Base-by-base conservation (phyloP, 2,797 vertebrate species). In the Lutjanus argentimaculatus region DNA sequence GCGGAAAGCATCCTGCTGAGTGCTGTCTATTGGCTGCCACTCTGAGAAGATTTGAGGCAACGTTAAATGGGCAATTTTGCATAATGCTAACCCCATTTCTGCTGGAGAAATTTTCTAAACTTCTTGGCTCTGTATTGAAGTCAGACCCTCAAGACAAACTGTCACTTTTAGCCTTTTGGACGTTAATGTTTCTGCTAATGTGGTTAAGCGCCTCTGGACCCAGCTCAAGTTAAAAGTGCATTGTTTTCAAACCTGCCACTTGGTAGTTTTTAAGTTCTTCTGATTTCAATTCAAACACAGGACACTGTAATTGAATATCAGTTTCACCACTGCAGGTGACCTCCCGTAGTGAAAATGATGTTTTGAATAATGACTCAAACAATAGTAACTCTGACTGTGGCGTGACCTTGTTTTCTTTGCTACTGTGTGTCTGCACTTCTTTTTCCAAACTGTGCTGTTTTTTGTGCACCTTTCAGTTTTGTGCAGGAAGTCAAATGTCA, bases 81-180 rank as follows among this genome's bases (percentile, higher is more conserved):
- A 93, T 94, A 89, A 92, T 90, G 83, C 88, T 72, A 85, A 70
- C 80, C 86, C 91, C 55, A 85, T 91, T 93, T 94, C 67, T 72
- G 62, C 62, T 40, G 74, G 74, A 70, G 75, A 86, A 66, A 63
- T 78, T 63, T 82, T 59, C 56, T 22, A 72, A 91, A 86, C 77
- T 77, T 70, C 52, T 71, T 11, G 5, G 64, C 51, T 82, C 48
- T 25, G 56, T 17, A 59, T 83, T 71, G 53, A 88, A 83, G 76
- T 85, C 82, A 74, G 49, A 56, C 9, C 55, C 48, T 65, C 21
- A 14, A 22, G 46, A 77, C 64, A 75, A 52, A n/a, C 46, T 51
- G 67, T 11, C 63, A 61, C 49, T 68, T 67, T 71, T 7, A 67
- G 42, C n/a, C 14, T 66, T 69, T 65, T 70, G 53, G 57, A 64